Evolutionary conservation across 1,140 invertebrate genomes (phyloP).

Genomic region (Aphelinus atriplicis): DNA sequence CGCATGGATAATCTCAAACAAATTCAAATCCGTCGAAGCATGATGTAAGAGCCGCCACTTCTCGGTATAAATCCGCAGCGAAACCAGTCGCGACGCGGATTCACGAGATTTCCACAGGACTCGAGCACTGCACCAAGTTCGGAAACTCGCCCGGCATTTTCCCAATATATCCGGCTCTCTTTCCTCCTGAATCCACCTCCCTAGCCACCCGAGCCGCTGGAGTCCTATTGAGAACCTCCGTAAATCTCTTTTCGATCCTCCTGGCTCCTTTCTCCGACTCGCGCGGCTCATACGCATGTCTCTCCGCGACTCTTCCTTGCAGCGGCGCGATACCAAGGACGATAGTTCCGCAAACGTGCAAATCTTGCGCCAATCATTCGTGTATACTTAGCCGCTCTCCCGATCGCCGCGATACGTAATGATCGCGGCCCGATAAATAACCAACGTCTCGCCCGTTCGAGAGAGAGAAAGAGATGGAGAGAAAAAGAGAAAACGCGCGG

Average conservation of each 20-base stretch:
- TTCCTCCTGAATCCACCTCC: neutral
- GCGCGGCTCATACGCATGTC: neutral
- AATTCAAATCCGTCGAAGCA: too few relatives aligned
- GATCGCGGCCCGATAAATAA: conserved; percentile 23
- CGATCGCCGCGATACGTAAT: conserved; percentile 15
- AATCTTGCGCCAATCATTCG: conserved; percentile 31
- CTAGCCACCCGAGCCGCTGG: too few relatives aligned
- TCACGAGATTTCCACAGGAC: too few relatives aligned
- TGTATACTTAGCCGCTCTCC: conserved; percentile 3
- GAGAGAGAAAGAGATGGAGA: conserved; percentile 9
- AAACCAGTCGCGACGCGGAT: too few relatives aligned
- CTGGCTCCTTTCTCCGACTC: neutral
- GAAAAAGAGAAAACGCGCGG: too few relatives aligned
- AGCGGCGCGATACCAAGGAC: conserved; percentile 9
- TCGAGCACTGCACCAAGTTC: too few relatives aligned
- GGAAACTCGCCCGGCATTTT: too few relatives aligned
- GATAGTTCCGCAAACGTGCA: conserved; percentile 21
- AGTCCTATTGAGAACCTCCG: neutral
- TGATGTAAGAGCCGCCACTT: too few relatives aligned
- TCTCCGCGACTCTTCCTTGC: neutral
- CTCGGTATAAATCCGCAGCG: too few relatives aligned
- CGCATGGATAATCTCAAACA: too few relatives aligned
- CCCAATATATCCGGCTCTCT: neutral
- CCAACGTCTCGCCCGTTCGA: conserved; percentile 21
- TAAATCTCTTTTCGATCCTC: neutral